Base-by-base conservation (phyloP, 2,888 invertebrate genomes). In the Isoperla grammatica region DNA sequence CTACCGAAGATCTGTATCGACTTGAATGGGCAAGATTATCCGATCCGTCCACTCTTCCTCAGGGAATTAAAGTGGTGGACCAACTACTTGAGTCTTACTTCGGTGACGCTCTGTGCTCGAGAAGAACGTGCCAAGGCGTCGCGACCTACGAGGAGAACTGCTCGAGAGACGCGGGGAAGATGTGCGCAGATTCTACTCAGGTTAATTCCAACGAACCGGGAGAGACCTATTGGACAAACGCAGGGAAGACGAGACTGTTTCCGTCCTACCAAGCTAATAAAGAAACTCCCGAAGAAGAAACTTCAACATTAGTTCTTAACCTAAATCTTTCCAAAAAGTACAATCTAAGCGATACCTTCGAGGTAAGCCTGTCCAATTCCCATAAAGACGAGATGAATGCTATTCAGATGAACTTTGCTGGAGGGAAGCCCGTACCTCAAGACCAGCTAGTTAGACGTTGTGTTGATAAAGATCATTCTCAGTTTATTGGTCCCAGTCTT, bases 351-450 rank as follows among this genome's bases (percentile, higher is more conserved):
- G 29, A 29, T 29, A 29, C 8, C 29, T 29, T 29, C 29, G 29
- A 29, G 4, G 29, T 29, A 29, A 29, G 29, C 29, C 0, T 54
- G 15, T 45, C 53, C 5, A 12, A 37, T 1, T 39, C 37, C 20
- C 12, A 6, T 15, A 15, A 42, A n/a, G 22, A 23, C 2, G 39
- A 13, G 12, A 23, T 9, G 2, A 42, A 23, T 11, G 40, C 17
- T 8, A 61, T 61, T 40, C 46, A 46, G 23, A 54, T 61, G 17
- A 45, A 50, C 29, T 61, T 61, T 57, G 61, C 61, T 13, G 61
- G 61, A 8, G 53, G 56, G 15, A 57, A 57, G 13, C 61, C 61
- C 6, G 37, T 57, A 17, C 19, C 57, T 2, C n/a, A 23, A 12
- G 17, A 20, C 4, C 12, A 15, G 13, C 23, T 60, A 13, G 35